Evolutionary conservation across 2,888 invertebrate species (phyloP), one percentile per base, ranked within the genome.

Genomic region (Physocephala rufipes): DNA sequence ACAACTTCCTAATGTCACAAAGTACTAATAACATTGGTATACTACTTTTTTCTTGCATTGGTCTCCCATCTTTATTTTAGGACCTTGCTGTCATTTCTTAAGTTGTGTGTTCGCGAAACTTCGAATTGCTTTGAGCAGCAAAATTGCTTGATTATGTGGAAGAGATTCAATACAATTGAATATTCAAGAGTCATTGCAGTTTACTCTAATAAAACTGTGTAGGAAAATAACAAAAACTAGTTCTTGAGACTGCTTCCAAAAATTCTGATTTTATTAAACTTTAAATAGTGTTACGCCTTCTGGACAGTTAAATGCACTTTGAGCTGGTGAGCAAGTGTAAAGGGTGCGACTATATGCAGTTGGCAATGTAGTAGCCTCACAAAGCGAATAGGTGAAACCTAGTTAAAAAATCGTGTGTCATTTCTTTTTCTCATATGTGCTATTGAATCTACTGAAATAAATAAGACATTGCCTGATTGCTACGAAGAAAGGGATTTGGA

Each of bases 21-120:
- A 9, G 9, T 36, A 36, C 5, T 36, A 36, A 4, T 36, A 36
- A 9, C 9, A 36, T 36, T n/a, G 36, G 36, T 36, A 36, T 36
- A 36, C 36, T 36, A 36, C 36, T 36, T 36, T 36, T 36, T 36
- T 36, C 36, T 36, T 36, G 4, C 36, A 36, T 36, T 36, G 36
- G 36, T 36, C 9, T 36, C 36, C 36, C 45, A 7, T 30, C 43
- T 45, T 36, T 16, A n/a, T 2, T 43, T 66, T 28, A 45, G 2
- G n/a, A 2, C 45, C 45, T 51, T 51, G 58, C 67, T 58, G 45
- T 67, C 58, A 67, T 24, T 67, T 66, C 26, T 49, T 16, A 0
- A 58, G 9, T 58, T 15, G 45, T 55, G n/a, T n/a, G 28, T 28
- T 58, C 26, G 28, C 30, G 30, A 30, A 30, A 45, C 49, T 68